Base-by-base conservation (phyloP, 2,888 invertebrate genomes). In the Homarus gammarus region DNA sequence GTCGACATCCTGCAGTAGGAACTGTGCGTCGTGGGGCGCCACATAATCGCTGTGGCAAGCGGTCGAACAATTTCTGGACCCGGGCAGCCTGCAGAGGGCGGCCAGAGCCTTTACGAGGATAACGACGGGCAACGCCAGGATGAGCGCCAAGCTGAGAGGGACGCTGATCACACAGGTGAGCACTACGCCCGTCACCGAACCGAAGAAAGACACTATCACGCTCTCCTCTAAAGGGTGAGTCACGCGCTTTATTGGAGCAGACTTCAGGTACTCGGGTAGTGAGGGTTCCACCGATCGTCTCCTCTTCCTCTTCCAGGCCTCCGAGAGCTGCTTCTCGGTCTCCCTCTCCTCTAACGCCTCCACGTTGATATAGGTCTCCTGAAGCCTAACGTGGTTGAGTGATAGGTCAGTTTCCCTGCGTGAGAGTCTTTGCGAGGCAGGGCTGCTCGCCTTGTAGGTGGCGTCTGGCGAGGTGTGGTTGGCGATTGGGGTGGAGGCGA, bases 111-210 rank as follows among this genome's bases (percentile, higher is more conserved):
- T 90, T 5, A 92, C 92, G 1, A 92, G 49, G 49, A 93, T 87
- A 15, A 87, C 91, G 22, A 91, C 12, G 5, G 91, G 92, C 49
- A 95, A 94, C 84, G 94, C 93, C 44, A 95, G 94, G n/a, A 94
- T 92, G 12, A 94, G 92, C 12, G 91, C 86, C 8, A 93, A 92
- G 8, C 92, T 88, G 44, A 93, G 89, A 10, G 95, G 95, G 85
- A 94, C 93, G 49, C 95, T 94, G n/a, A 94, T 92, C 12, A 94
- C 92, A 72, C 94, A 93, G 8, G 94, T 90, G 49, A 93, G 91
- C n/a, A 95, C 94, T 86, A 94, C 93, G 40, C 94, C 94, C 27
- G 94, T 92, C 6, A 94, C 92, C 73, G 94, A 93, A 3, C 94
- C 93, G 81, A 93, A 90, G 79, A 93, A 92, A 8, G 93, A 92